A percentile compares a stretch with the other conserved stretches of the same genome.
phyloP scores from a whole-genome alignment of 1,140 invertebrate genomes.

The Atta texana region DNA sequence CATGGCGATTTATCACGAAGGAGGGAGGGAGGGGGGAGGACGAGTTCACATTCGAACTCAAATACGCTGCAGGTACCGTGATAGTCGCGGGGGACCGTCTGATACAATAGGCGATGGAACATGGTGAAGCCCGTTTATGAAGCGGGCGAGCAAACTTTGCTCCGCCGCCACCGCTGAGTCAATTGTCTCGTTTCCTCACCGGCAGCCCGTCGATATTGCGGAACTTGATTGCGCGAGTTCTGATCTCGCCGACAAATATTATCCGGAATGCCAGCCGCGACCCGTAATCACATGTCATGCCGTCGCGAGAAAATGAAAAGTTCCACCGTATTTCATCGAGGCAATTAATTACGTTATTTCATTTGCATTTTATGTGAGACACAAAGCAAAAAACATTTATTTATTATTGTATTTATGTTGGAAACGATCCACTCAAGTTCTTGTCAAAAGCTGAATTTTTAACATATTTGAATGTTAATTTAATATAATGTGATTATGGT shows the following conservation, averaged over 20 bases:
- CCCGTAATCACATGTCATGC: slow-evolving; percentile 17
- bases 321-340: neutral
- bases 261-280: slow-evolving; percentile 26
- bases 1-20: slow-evolving; percentile 39
- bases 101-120: slow-evolving; percentile 50
- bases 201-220: slow-evolving; percentile 50
- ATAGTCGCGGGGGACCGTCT: neutral
- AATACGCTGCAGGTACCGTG: slow-evolving; percentile 22
- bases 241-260: slow-evolving; percentile 52
- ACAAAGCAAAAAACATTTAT: too few relatives aligned
- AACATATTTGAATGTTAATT: too few relatives aligned
- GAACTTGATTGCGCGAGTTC: slow-evolving; percentile 57
- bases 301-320: slow-evolving; percentile 3
- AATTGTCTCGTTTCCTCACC: slow-evolving; percentile 61
- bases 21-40: neutral
- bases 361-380: neutral
- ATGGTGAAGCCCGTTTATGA: slow-evolving; percentile 28
- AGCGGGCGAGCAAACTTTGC: slow-evolving; percentile 49
- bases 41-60: slow-evolving; percentile 36
- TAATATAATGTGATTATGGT: too few relatives aligned
- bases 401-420: too few relatives aligned
- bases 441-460: too few relatives aligned
- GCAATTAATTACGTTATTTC: neutral
- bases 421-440: too few relatives aligned
- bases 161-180: slow-evolving; percentile 14